Percentiles rank a stretch among this genome's conserved stretches.
Conservation (phyloP, 2,113 vertebrate species). For the Rhynchomys soricoides region DNA sequence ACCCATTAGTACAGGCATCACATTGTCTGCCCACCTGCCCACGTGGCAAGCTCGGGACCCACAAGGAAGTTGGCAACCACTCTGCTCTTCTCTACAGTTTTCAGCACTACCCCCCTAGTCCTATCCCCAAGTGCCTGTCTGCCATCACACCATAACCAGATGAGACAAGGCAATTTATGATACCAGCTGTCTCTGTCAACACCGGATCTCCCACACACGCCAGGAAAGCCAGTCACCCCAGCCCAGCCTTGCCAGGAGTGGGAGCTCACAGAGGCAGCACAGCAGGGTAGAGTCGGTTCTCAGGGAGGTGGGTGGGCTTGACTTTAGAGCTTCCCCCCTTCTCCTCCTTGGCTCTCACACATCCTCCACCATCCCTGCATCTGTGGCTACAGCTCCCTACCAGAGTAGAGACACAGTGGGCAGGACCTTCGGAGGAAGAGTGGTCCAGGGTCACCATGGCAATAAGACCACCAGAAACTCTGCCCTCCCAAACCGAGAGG, state of each 20-base stretch:
- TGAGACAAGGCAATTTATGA: slow-evolving; percentile 85
- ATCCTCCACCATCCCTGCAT: background rate
- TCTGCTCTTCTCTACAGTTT: background rate
- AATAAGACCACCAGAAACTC: background rate
- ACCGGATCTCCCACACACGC: slow-evolving; percentile 63
- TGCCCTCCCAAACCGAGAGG: background rate
- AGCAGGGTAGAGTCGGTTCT: background rate
- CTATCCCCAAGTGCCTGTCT: slow-evolving; percentile 70
- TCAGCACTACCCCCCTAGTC: background rate
- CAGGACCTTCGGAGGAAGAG: background rate
- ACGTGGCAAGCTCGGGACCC: fast-evolving
- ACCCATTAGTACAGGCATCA: background rate
- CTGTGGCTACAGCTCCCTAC: background rate
- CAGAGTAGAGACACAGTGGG: background rate
- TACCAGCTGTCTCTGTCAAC: slow-evolving; percentile 85
- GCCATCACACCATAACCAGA: slow-evolving; percentile 75
- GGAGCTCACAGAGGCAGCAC: background rate
- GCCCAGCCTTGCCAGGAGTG: slow-evolving; percentile 44
- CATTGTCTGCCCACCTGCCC: background rate
- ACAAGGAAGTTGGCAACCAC: background rate
- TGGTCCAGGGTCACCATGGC: slow-evolving; percentile 63
- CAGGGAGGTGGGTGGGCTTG: background rate
- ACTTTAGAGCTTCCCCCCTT: background rate
- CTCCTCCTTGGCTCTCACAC: background rate
- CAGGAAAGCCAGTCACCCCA: slow-evolving; percentile 60